Percentiles rank a stretch among this genome's conserved stretches.
Conservation (phyloP, 2,888 invertebrate genomes). For the Leucoma salicis region DNA sequence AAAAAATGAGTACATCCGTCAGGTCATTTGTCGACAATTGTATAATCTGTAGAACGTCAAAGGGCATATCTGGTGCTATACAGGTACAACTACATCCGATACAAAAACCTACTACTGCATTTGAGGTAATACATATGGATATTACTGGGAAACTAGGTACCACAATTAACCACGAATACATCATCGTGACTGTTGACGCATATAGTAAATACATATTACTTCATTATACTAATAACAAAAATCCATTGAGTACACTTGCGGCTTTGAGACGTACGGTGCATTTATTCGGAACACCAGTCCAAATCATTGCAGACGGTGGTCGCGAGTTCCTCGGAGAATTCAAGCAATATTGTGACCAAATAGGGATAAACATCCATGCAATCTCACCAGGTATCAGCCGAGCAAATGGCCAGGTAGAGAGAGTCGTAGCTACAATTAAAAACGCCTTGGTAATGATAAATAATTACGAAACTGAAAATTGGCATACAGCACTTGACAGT, state of each 20-base stretch:
- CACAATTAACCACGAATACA: neutral
- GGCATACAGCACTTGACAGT: neutral
- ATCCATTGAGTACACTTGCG: neutral
- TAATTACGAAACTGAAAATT: neutral
- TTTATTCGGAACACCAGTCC: too few relatives aligned
- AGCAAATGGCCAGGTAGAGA: neutral
- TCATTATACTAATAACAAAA: neutral
- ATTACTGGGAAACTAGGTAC: neutral
- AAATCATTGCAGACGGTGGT: too few relatives aligned
- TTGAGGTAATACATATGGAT: conserved; percentile 16
- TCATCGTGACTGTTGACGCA: neutral
- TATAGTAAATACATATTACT: neutral
- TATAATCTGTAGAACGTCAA: neutral
- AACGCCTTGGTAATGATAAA: neutral
- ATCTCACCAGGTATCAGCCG: neutral
- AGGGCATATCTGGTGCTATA: neutral
- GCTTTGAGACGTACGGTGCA: too few relatives aligned
- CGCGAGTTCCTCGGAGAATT: too few relatives aligned
- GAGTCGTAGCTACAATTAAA: neutral
- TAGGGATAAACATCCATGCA: too few relatives aligned
- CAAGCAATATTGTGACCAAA: too few relatives aligned
- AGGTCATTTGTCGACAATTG: neutral
- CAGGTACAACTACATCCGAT: conserved; percentile 19
- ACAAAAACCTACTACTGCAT: conserved; percentile 19
- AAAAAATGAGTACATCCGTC: neutral